Conservation (phyloP, 1,140 invertebrate species). For the Neodiprion virginianus region DNA sequence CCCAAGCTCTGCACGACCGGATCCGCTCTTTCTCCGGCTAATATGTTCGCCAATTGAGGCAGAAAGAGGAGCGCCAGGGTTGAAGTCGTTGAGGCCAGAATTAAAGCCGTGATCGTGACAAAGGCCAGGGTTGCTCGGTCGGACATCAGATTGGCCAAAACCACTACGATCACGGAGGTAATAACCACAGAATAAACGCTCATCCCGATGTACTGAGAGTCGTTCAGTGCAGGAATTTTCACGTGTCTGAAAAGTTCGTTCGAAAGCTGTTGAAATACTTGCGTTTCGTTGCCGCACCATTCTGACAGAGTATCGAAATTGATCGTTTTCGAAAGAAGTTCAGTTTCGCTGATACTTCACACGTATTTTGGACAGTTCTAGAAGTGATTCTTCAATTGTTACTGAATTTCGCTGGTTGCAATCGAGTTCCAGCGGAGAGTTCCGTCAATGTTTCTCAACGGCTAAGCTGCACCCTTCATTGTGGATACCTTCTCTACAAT, state of each 20-base stretch:
- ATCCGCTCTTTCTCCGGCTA: constrained; percentile 71
- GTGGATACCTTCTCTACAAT: too few species aligned
- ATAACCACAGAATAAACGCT: constrained; percentile 93
- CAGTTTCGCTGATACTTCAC: too few species aligned
- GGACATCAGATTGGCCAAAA: constrained; percentile 83
- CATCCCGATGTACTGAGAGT: constrained; percentile 95
- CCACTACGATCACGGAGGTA: constrained; percentile 84
- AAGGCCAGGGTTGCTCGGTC: constrained; percentile 86
- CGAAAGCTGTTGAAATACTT: not conserved
- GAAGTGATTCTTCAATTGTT: too few species aligned
- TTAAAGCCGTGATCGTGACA: constrained; percentile 81
- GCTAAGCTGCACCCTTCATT: too few species aligned
- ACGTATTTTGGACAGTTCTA: too few species aligned
- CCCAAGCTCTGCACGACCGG: constrained; percentile 88
- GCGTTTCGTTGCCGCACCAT: constrained; percentile 10
- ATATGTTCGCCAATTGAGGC: constrained; percentile 79
- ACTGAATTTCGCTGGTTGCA: too few species aligned
- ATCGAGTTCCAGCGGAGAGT: too few species aligned
- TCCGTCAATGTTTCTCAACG: too few species aligned
- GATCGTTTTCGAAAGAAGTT: constrained; percentile 4
- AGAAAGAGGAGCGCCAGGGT: constrained; percentile 87
- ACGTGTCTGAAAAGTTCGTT: constrained; percentile 72
- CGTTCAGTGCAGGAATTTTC: constrained; percentile 95
- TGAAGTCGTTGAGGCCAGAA: constrained; percentile 84
- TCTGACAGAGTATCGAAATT: not conserved